Evolutionary conservation across 2,888 invertebrate genomes (phyloP).

Genomic region (Drosophila melanosoma): DNA sequence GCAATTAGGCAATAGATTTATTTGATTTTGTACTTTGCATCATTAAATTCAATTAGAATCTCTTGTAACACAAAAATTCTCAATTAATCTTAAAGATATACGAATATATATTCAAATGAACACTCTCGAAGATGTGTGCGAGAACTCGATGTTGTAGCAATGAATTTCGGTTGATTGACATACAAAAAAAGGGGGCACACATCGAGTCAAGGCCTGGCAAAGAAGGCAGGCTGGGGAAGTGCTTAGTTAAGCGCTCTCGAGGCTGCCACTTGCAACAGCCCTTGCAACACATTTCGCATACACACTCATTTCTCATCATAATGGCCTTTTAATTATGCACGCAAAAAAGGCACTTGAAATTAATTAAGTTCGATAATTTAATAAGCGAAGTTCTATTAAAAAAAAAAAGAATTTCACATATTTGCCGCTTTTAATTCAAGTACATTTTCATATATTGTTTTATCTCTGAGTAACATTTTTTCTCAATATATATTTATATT

Average conservation of each 20-base stretch:
- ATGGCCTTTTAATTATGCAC: constrained; percentile 71
- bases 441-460: constrained; percentile 13
- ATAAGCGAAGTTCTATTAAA: constrained; percentile 50
- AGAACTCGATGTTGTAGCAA: constrained; percentile 37
- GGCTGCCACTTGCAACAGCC: constrained; percentile 36
- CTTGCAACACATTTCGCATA: constrained; percentile 36
- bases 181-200: constrained; percentile 36
- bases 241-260: constrained; percentile 11
- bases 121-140: constrained; percentile 2
- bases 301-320: constrained; percentile 35
- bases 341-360: constrained; percentile 46
- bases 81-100: constrained; percentile 47
- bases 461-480: constrained; percentile 1
- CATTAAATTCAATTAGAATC: constrained; percentile 59
- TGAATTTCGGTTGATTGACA: constrained; percentile 64
- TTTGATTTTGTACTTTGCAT: constrained; percentile 19
- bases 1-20: constrained; percentile 17
- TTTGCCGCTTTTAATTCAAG: constrained; percentile 21
- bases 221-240: not conserved
- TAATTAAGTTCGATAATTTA: constrained; percentile 66
- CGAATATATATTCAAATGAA: constrained; percentile 40
- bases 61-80: constrained; percentile 39
- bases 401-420: constrained; percentile 5
- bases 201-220: constrained; percentile 36
- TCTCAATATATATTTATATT: not conserved